Percentiles rank a stretch among this genome's conserved stretches.
Conservation (phyloP, 2,888 invertebrate species). For the Mythimna lalbum region DNA sequence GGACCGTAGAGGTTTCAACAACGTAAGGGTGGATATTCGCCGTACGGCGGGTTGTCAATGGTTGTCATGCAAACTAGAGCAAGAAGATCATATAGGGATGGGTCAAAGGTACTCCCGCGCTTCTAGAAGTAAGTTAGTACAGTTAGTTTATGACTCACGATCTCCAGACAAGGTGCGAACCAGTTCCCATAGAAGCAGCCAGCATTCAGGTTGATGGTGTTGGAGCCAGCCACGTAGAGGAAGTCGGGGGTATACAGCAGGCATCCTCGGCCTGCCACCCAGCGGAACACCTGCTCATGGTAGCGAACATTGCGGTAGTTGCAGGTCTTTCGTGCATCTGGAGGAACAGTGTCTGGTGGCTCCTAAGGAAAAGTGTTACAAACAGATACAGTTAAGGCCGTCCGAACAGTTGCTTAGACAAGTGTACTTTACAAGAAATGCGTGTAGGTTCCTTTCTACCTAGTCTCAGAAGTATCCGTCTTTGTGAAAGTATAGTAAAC, state of each 20-base stretch:
- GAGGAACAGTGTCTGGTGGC: conserved; percentile 74
- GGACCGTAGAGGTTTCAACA: no score
- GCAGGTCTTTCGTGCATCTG: conserved; percentile 77
- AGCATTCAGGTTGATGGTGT: conserved; percentile 77
- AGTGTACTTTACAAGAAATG: no score
- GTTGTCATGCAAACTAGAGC: no score
- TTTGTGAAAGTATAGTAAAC: no score
- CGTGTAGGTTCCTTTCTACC: no score
- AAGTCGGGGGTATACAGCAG: conserved; percentile 83
- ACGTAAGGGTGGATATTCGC: no score
- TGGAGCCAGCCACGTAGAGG: conserved; percentile 78
- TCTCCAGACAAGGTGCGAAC: conserved; percentile 84
- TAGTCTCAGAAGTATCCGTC: no score
- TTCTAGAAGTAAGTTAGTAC: neutral
- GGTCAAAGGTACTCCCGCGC: no score
- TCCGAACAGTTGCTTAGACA: no score
- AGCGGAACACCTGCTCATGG: conserved; percentile 85
- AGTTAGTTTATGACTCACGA: conserved; percentile 74
- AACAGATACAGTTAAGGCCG: neutral
- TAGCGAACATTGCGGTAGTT: conserved; percentile 82
- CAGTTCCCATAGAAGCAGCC: conserved; percentile 81
- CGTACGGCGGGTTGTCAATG: no score
- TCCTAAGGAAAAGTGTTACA: conserved; percentile 70
- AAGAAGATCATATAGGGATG: no score
- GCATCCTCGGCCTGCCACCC: conserved; percentile 87